Evolutionary conservation across 2,113 vertebrate species (phyloP), one percentile per base, ranked within the genome.

Genomic region (Trichomycterus rosablanca): DNA sequence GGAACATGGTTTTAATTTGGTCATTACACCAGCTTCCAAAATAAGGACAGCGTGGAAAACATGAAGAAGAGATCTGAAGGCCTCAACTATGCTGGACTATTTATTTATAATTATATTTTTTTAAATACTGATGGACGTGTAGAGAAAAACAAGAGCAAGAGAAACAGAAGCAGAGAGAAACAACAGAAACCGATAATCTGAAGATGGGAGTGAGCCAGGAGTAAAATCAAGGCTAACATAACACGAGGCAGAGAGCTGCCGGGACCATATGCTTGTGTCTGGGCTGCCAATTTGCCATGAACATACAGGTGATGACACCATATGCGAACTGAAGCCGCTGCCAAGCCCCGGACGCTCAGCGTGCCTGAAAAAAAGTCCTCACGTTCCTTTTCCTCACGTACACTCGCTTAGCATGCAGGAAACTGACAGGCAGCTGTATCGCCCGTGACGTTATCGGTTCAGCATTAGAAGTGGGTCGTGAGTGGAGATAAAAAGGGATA

Each of bases 271-370:
- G 84, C 74, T 75, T 59, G 11, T 48, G 42, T 57, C 30, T 22
- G 14, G 23, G 22, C 52, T 80, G 84, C 82, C 84, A 85, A 69
- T 77, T 77, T 76, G 59, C 74, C 14, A 52, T 76, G 75, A 80
- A 79, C 68, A 74, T 76, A 78, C 80, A 86, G 86, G 85, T 85
- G 84, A 85, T 49, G 71, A 62, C 79, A 61, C 80, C 86, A 84
- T 83, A 85, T 86, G 87, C 74, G 80, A 71, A 70, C 59, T 51
- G 76, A 49, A 64, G 67, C 64, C 75, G 59, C 11, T 70, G 80
- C 80, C 79, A 81, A 73, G 73, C 62, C 49, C 54, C 30, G 57
- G 55, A 40, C 42, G 5, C 49, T 57, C 11, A 20, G 46, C 14
- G 40, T 50, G 64, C 70, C 66, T 74, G 67, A 59, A 46, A 32